Evolutionary conservation across 2,113 vertebrate genomes (phyloP), one percentile per base, ranked within the genome.

Genomic region (Tychaedon coryphoeus): DNA sequence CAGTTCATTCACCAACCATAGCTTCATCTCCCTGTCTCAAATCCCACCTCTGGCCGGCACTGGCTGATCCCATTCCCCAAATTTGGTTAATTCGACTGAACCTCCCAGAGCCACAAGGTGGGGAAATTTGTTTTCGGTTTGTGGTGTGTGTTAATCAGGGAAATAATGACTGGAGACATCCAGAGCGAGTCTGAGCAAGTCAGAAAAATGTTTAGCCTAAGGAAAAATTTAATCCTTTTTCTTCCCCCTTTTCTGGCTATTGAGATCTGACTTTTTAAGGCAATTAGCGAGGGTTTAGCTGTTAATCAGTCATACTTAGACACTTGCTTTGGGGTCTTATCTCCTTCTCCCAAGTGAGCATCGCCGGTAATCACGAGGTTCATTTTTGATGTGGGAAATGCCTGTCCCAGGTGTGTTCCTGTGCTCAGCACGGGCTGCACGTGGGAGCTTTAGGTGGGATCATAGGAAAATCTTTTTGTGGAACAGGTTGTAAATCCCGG

Each of bases 21-120:
- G 83, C 77, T 43, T 43, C 95, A 95, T 93, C 90, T 95, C 96
- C 96, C 92, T 31, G 4, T 74, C 64, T 65, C 22, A n/a, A 86
- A 94, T 70, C 58, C 51, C 38, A 72, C 66, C 14, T 25, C 56
- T 53, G 5, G 6, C 65, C 2, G 9, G 33, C 28, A 8, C 29
- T 22, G 6, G 1, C 73, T 10, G n/a, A 29, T 58, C 80, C 47
- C 4, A 1, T n/a, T 71, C 36, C 61, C 8, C 7, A 34, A 70
- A 14, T 51, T 43, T 13, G 12, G 2, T 61, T 15, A 14, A 62
- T 83, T 51, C 3, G 0, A 6, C n/a, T 14, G 36, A 86, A 40
- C 50, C 64, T 80, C 54, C 42, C 64, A 1, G 36, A 84, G 82
- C 92, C 89, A 74, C 3, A 8, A 92, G 61, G 61, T 72, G 93